Evolutionary conservation across 1,140 invertebrate species (phyloP).

Genomic region (Drosophila athabasca): DNA sequence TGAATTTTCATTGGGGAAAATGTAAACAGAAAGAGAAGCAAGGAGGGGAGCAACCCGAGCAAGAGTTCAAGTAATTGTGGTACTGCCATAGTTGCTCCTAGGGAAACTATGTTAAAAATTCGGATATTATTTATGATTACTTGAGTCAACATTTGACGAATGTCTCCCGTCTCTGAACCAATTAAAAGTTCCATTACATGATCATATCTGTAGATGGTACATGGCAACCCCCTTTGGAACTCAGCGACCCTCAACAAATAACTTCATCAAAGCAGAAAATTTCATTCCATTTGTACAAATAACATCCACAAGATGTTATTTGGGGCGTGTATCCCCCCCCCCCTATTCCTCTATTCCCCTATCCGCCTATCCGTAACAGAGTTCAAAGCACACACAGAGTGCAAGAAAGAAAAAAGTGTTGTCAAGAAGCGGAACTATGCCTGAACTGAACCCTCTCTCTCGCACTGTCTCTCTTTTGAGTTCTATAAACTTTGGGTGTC

Average conservation of each 20-base stretch:
- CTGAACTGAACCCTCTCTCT: conserved; percentile 41
- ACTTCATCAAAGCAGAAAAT: conserved; percentile 68
- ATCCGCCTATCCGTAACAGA: not conserved
- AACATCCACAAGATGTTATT: conserved; percentile 33
- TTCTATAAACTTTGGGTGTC: conserved; percentile 43
- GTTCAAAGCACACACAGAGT: conserved; percentile 57
- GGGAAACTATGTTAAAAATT: not conserved
- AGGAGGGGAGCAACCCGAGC: not conserved
- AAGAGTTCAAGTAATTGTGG: no score
- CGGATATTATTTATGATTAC: no score
- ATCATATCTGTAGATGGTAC: conserved; percentile 6
- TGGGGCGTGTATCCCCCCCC: conserved; percentile 12
- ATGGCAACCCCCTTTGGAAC: conserved; percentile 16
- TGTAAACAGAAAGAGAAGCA: conserved; percentile 11
- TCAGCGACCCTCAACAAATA: conserved; percentile 63
- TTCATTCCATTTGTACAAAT: conserved; percentile 54
- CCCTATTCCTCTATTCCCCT: conserved; percentile 4
- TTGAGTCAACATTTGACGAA: no score
- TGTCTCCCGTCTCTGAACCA: conserved; percentile 20
- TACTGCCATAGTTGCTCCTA: no score
- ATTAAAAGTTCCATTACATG: conserved; percentile 62
- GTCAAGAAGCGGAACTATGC: conserved; percentile 70
- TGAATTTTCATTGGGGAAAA: conserved; percentile 40
- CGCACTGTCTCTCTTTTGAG: not conserved
- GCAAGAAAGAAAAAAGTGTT: conserved; percentile 17